phyloP scores from a whole-genome alignment of 2,888 invertebrate species.

The Pachydiplax longipennis region DNA sequence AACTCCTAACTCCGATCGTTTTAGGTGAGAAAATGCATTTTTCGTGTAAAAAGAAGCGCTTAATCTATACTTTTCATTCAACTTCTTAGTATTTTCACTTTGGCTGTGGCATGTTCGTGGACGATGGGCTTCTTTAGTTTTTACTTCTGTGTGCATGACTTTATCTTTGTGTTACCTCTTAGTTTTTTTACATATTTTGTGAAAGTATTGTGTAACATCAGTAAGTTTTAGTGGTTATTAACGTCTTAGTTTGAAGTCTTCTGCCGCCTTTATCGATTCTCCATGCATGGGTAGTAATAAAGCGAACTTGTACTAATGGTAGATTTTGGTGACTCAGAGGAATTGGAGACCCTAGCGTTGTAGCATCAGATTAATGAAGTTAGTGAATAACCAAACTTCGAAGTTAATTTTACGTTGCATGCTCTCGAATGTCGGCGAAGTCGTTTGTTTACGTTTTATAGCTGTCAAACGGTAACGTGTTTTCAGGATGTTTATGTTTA shows the following conservation, averaged over 20 bases:
- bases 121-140: not conserved
- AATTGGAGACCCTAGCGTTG: not conserved
- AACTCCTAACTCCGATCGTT: slow-evolving; percentile 1
- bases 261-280: slow-evolving; percentile 27
- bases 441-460: slow-evolving; percentile 13
- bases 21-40: slow-evolving; percentile 3
- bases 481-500: slow-evolving; percentile 17
- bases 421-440: not conserved
- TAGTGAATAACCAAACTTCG: not conserved
- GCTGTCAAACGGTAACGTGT: not conserved
- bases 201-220: not conserved
- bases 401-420: not conserved
- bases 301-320: slow-evolving; percentile 21
- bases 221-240: not conserved
- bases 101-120: not conserved
- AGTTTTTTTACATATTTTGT: not conserved
- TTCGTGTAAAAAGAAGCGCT: not conserved
- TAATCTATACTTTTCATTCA: slow-evolving; percentile 25
- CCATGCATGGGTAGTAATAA: slow-evolving; percentile 23
- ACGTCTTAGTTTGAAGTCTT: not conserved
- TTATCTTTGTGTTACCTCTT: not conserved
- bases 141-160: not conserved
- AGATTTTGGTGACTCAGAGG: slow-evolving; percentile 29
- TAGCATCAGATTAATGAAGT: not conserved
- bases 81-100: not conserved